Percentiles rank a stretch among this genome's conserved stretches.
These are phyloP conservation scores for Hydrolagus colliei DNA, from an alignment of 2,797 vertebrate genomes.

Conservation along the genomic window DNA sequence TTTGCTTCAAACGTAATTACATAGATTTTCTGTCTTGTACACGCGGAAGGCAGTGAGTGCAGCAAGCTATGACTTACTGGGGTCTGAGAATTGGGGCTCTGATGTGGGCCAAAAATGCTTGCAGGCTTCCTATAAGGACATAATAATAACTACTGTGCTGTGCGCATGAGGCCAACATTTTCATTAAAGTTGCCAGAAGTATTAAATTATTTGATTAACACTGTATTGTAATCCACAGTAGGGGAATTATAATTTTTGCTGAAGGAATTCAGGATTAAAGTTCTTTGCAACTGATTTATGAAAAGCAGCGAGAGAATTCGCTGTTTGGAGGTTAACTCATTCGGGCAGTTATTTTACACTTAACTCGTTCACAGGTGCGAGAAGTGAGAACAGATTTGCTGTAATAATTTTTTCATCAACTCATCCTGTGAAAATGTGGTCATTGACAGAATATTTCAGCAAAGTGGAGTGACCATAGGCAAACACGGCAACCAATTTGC, in stretches of 20 bases:
- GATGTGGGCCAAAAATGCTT: conserved; percentile 56
- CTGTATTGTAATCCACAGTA: conserved; percentile 28
- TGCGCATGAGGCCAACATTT: conserved; percentile 24
- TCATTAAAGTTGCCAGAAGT: conserved; percentile 27
- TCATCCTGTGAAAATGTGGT: background rate
- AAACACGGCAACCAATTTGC: no score
- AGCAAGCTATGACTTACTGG: conserved; percentile 74
- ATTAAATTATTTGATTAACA: conserved; percentile 32
- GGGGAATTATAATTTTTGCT: conserved; percentile 30
- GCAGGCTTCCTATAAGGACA: conserved; percentile 53
- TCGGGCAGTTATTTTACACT: background rate
- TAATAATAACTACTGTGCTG: conserved; percentile 25
- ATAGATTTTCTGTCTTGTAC: conserved; percentile 99
- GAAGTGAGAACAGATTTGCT: background rate
- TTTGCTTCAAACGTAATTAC: conserved; percentile 99
- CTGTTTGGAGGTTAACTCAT: conserved; percentile 18
- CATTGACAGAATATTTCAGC: no score
- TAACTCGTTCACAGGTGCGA: background rate
- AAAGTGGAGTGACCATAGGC: no score
- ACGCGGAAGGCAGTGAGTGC: conserved; percentile 81
- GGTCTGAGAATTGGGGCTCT: conserved; percentile 76
- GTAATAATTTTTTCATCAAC: background rate
- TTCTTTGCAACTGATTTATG: conserved; percentile 28
- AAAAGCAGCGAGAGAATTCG: conserved; percentile 8
- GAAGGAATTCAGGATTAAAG: conserved; percentile 27